Conservation (phyloP, 2,888 invertebrate species). For the Lasioglossum leucozonium region DNA sequence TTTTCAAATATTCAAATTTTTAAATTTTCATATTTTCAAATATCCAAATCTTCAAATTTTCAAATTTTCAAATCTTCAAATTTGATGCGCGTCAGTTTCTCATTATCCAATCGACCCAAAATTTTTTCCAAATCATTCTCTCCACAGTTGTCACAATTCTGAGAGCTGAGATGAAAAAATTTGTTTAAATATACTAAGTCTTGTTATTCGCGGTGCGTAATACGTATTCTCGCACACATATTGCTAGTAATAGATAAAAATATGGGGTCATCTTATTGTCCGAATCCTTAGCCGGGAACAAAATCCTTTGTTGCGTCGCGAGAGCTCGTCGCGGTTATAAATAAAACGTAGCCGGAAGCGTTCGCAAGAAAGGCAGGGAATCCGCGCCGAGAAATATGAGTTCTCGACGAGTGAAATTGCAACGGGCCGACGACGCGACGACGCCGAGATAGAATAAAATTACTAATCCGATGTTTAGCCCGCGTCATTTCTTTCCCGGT, state of each 20-base stretch:
- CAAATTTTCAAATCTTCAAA: too few relatives aligned
- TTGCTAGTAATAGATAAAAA: background rate
- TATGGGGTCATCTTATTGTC: background rate
- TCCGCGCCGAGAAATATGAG: background rate
- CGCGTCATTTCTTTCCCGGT: background rate
- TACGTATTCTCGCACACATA: background rate
- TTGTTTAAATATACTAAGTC: too few relatives aligned
- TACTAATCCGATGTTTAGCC: background rate
- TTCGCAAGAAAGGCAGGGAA: background rate
- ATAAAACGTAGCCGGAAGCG: background rate
- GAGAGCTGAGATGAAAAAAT: too few relatives aligned
- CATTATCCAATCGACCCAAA: too few relatives aligned
- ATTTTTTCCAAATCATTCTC: too few relatives aligned
- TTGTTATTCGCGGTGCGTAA: background rate
- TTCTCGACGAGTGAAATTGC: background rate
- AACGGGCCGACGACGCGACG: background rate
- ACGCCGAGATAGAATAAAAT: background rate
- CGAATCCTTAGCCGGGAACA: background rate
- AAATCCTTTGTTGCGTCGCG: conserved; percentile 10
- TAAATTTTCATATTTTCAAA: too few relatives aligned
- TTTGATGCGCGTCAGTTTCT: too few relatives aligned
- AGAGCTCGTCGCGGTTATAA: conserved; percentile 13
- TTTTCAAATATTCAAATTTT: too few relatives aligned
- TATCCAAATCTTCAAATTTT: too few relatives aligned
- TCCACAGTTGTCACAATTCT: too few relatives aligned